Evolutionary conservation across 2,888 invertebrate genomes (phyloP).

Genomic region (Petrolisthes cinctipes): DNA sequence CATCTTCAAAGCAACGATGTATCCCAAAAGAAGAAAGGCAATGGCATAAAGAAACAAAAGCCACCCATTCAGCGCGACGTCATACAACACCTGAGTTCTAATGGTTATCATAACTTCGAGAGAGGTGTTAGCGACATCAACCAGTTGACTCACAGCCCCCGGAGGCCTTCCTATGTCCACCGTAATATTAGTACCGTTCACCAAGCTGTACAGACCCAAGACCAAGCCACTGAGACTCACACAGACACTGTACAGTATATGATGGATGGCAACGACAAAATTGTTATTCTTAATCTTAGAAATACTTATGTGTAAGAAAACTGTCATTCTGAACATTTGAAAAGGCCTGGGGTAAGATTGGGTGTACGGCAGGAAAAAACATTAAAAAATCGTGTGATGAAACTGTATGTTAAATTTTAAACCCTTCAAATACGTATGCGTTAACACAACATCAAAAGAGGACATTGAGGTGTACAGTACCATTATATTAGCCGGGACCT

Average conservation of each 20-base stretch:
- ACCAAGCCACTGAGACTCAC: not conserved
- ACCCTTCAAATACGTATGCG: no score
- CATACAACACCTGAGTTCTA: not conserved
- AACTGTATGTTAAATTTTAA: no score
- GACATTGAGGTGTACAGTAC: no score
- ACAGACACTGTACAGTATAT: not conserved
- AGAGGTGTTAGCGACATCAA: not conserved
- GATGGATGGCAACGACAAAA: not conserved
- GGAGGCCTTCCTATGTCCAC: not conserved
- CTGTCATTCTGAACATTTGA: no score
- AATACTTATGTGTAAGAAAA: constrained; percentile 4
- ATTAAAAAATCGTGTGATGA: no score
- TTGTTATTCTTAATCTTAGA: not conserved
- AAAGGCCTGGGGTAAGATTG: no score
- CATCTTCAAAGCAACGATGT: no score
- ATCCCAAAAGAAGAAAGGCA: no score
- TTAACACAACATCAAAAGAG: no score
- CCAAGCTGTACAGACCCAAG: not conserved
- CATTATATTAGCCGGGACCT: no score
- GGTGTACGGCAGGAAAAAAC: no score
- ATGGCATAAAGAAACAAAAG: no score
- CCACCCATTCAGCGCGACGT: not conserved
- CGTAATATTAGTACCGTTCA: not conserved
- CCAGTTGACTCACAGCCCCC: not conserved
- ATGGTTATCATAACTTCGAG: not conserved